Conservation (phyloP, 2,888 invertebrate species). For the Drosophila niveifrons region DNA sequence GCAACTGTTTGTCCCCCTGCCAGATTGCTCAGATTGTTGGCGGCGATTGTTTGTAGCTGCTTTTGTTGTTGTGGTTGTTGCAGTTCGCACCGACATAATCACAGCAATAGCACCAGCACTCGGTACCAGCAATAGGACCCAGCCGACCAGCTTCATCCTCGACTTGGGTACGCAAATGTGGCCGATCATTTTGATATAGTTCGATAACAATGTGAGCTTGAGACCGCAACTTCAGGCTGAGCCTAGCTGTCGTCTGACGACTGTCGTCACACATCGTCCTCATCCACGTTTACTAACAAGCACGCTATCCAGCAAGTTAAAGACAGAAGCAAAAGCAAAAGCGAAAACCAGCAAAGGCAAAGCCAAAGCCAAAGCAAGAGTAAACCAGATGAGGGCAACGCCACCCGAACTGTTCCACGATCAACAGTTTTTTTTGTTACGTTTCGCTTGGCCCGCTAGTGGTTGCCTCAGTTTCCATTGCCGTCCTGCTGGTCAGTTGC, state of each 20-base stretch:
- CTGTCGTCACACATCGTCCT: slow-evolving; percentile 52
- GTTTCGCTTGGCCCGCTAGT: slow-evolving; percentile 52
- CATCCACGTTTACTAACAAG: slow-evolving; percentile 67
- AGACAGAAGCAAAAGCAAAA: slow-evolving; percentile 2
- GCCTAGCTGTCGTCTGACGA: slow-evolving; percentile 58
- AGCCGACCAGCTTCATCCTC: slow-evolving; percentile 26
- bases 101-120: slow-evolving; percentile 41
- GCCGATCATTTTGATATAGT: slow-evolving; percentile 82
- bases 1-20: slow-evolving; percentile 46
- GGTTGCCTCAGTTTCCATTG: slow-evolving; percentile 25
- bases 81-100: slow-evolving; percentile 26
- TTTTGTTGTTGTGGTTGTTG: slow-evolving; percentile 34
- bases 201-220: slow-evolving; percentile 78
- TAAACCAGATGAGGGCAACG: slow-evolving; percentile 15
- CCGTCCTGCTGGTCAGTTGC: slow-evolving; percentile 7
- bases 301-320: slow-evolving; percentile 28
- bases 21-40: slow-evolving; percentile 67
- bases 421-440: slow-evolving; percentile 40
- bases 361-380: slow-evolving; percentile 7
- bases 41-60: slow-evolving; percentile 81
- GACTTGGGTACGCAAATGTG: slow-evolving; percentile 71
- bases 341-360: neutral
- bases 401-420: slow-evolving; percentile 69
- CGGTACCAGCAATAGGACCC: slow-evolving; percentile 44
- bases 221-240: slow-evolving; percentile 24